Base-by-base conservation (phyloP, 2,113 vertebrate species). In the Antennarius striatus region DNA sequence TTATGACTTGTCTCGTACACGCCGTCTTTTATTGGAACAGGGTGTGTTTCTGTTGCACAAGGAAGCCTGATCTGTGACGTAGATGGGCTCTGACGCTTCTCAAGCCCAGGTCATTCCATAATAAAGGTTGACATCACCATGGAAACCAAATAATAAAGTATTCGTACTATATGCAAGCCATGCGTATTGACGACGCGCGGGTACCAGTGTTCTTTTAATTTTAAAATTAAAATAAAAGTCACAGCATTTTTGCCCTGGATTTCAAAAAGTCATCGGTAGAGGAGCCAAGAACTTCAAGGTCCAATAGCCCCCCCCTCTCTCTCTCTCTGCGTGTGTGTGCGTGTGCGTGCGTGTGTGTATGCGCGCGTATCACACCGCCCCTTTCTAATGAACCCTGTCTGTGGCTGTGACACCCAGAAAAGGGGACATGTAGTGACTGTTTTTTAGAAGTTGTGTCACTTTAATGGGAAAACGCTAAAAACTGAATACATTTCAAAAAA, bases 41-140 rank as follows among this genome's bases (percentile, higher is more conserved):
- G 78, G 56, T 49, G 81, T 61, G 56, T 57, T 54, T 65, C 39
- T 49, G 10, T 76, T 28, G 3, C 16, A 3, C 77, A 36, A 75
- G 56, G 12, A 68, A 10, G 49, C 28, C 22, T 49, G n/a, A 0
- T 45, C 29, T 36, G 45, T 75, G 70, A 79, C 15, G 51, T 66
- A 47, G 43, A 3, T 15, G 50, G 12, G 22, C 8, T 8, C 2
- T 22, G 22, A 22, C 22, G 22, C 4, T 36, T 36, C 13, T 49
- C 16, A 22, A 22, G 13, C 2, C 10, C 32, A 4, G 48, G 32
- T 53, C 14, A 36, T 43, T 17, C 6, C 36, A 11, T 1, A 40
- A 28, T 28, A 47, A 16, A 43, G 46, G 55, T 68, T 52, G 43
- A 53, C 3, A n/a, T 77, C 16, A 6, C 71, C 73, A 56, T 62